Evolutionary conservation across 2,113 vertebrate genomes (phyloP).

Genomic region (Hippocampus zosterae): DNA sequence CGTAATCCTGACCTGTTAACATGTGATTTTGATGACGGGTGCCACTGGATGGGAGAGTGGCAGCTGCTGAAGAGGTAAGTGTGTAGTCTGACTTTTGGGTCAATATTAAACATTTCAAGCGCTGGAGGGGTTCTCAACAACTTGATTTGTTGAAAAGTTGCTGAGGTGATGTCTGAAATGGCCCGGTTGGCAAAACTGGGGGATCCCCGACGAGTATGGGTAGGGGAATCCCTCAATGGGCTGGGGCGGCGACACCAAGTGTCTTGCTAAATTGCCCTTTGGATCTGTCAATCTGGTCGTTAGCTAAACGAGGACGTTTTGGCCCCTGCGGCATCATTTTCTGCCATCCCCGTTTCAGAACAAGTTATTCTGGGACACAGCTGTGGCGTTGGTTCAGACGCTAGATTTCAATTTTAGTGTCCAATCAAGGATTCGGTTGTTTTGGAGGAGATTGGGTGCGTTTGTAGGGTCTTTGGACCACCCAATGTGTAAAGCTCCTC

Average conservation of each 20-base stretch:
- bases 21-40: conserved; percentile 36
- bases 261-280: not conserved
- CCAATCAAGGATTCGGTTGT: not conserved
- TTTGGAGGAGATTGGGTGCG: conserved; percentile 3
- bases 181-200: not conserved
- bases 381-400: not conserved
- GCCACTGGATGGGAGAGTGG: conserved; percentile 35
- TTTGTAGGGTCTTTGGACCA: conserved; percentile 7
- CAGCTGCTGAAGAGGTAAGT: conserved; percentile 66
- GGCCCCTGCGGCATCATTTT: not conserved
- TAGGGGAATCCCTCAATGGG: not conserved
- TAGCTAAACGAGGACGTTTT: not conserved
- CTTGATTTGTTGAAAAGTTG: not conserved
- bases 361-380: not conserved
- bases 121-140: conserved; percentile 11
- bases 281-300: not conserved
- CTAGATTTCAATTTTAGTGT: not conserved
- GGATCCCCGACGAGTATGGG: not conserved
- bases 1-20: conserved; percentile 25
- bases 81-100: conserved; percentile 27
- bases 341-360: not conserved
- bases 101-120: conserved; percentile 44
- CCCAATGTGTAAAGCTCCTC: conserved; percentile 36
- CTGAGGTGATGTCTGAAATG: not conserved
- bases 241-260: not conserved